These are phyloP conservation scores for Malurus melanocephalus DNA, from an alignment of 2,113 vertebrate genomes.

Conservation along the genomic window DNA sequence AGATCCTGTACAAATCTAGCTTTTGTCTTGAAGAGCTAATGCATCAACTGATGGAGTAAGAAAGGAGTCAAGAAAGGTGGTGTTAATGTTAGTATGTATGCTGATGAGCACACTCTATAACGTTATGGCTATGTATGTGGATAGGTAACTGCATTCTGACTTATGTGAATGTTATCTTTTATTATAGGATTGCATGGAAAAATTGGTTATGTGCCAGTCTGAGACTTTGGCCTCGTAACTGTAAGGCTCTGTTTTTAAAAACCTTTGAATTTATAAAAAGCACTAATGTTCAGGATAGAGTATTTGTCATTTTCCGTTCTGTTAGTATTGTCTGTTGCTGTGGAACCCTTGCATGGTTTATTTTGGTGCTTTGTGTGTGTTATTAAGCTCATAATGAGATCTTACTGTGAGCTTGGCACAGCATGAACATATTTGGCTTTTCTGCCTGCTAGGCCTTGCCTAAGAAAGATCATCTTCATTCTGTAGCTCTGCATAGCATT, in stretches of 20 bases:
- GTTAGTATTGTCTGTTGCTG: background rate
- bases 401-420: background rate
- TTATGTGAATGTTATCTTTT: background rate
- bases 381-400: background rate
- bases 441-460: background rate
- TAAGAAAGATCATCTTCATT: background rate
- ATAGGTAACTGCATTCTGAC: background rate
- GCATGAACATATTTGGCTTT: background rate
- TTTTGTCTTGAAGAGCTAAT: background rate
- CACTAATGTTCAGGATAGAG: background rate
- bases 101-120: fast-evolving
- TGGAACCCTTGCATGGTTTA: background rate
- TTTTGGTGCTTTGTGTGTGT: background rate
- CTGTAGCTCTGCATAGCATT: background rate
- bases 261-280: background rate
- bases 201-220: background rate
- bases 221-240: background rate
- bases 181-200: background rate
- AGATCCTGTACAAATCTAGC: background rate
- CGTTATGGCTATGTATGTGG: fast-evolving
- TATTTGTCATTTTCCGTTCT: background rate
- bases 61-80: background rate
- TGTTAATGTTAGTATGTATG: background rate
- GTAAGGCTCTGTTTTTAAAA: background rate
- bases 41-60: fast-evolving